Base-by-base conservation (phyloP, 2,113 vertebrate genomes). In the Uria aalge region DNA sequence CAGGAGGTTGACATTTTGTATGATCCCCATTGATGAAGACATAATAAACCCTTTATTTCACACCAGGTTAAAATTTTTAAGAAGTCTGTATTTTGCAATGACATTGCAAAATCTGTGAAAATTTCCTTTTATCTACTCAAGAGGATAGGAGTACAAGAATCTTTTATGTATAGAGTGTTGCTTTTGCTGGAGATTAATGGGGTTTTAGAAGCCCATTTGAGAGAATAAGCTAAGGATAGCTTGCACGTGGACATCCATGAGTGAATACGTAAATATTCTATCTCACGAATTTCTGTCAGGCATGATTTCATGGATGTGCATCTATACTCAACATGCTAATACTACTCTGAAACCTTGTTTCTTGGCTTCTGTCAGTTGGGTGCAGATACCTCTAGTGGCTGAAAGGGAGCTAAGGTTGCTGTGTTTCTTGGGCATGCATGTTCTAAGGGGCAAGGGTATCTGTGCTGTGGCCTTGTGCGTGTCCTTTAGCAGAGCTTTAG, bases 41-140 rank as follows among this genome's bases (percentile, higher is more conserved):
- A 29, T 34, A 62, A 63, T 64, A 78, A 94, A 43, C 38, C 6
- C 21, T 94, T 90, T 90, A 24, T 83, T 89, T 90, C 63, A 75
- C 41, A 41, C 24, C 20, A 78, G 20, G 27, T 90, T 56, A 78
- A 75, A 16, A 57, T 40, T 85, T 73, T 75, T 52, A 63, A 78
- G 62, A 24, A 32, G 22, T 55, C 29, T 73, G 9, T 60, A 32
- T 73, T 91, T 94, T 93, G 53, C 36, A 40, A 14, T 20, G 18
- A 82, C 32, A 64, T 68, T 63, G 57, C 11, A 69, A 84, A 91
- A 84, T 50, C 34, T 69, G n/a, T 45, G 68, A 57, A 77, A 81
- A 59, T 87, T 72, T 91, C 24, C 41, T 89, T 84, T 87, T 85
- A 40, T 41, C 57, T 88, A 1, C 29, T 75, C 8, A 11, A 50